Conservation (phyloP, 2,888 invertebrate species). For the Lepetodrilus schrolli region DNA sequence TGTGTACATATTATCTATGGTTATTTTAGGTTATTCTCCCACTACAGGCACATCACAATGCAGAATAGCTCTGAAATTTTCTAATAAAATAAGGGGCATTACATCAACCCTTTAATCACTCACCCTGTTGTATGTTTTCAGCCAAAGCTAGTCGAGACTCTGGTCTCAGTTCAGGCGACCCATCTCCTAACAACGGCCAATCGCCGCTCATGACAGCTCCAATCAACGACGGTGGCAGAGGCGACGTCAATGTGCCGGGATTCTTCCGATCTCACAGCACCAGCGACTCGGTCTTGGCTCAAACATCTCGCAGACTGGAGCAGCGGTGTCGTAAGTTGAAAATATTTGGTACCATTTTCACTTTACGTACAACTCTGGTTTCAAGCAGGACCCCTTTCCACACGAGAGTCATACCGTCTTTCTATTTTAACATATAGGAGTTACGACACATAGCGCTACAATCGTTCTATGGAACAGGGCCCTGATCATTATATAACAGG, state of each 20-base stretch:
- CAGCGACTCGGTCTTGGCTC: constrained; percentile 23
- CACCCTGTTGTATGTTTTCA: constrained; percentile 40
- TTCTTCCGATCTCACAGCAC: constrained; percentile 37
- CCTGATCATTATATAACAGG: too few relatives aligned
- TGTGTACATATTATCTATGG: neutral
- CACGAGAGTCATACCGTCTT: too few relatives aligned
- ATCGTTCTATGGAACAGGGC: too few relatives aligned
- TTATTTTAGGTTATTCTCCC: neutral
- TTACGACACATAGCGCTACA: too few relatives aligned
- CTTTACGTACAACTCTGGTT: too few relatives aligned
- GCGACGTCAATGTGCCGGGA: constrained; percentile 27
- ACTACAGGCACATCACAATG: neutral
- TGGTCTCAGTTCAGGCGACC: constrained; percentile 71
- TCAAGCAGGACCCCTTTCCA: too few relatives aligned
- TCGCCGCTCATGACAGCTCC: constrained; percentile 40
- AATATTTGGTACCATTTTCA: too few relatives aligned
- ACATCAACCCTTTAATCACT: neutral
- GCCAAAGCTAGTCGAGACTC: constrained; percentile 70
- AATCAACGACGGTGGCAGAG: constrained; percentile 34
- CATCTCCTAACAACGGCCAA: constrained; percentile 65
- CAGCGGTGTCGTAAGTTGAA: constrained; percentile 31
- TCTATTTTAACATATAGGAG: too few relatives aligned
- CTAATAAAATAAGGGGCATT: neutral
- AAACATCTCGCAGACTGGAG: constrained; percentile 18
- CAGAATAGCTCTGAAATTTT: neutral